Evolutionary conservation across 2,797 vertebrate genomes (phyloP).

Genomic region (Acanthurus lineatus): DNA sequence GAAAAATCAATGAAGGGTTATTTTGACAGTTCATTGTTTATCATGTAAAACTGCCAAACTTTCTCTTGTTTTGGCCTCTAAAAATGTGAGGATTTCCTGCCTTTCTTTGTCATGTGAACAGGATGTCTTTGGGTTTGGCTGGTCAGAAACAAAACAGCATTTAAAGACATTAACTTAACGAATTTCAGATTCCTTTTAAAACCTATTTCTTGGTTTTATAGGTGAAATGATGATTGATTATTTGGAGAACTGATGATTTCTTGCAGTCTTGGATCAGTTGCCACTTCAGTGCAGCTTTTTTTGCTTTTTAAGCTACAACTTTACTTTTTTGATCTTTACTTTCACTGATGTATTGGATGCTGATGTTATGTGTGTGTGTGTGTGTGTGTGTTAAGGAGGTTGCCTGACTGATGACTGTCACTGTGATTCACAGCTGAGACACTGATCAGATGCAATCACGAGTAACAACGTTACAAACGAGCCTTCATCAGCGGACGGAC

Average conservation of each 20-base stretch:
- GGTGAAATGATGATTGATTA: not conserved
- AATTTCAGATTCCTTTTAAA: too few species aligned
- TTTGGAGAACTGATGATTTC: not conserved
- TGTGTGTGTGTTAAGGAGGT: not conserved
- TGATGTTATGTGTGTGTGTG: not conserved
- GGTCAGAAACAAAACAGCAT: not conserved
- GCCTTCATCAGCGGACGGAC: not conserved
- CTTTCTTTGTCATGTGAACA: constrained; percentile 19
- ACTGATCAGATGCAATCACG: not conserved
- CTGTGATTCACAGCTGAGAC: constrained; percentile 22
- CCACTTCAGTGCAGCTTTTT: too few species aligned
- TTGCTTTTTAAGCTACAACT: too few species aligned
- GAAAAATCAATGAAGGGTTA: not conserved
- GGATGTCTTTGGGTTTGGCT: not conserved
- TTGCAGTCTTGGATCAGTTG: too few species aligned
- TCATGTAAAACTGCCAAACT: constrained; percentile 1
- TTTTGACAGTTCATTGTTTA: not conserved
- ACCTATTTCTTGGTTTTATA: not conserved
- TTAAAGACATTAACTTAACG: not conserved
- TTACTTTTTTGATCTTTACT: not conserved
- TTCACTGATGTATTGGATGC: not conserved
- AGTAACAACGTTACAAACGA: not conserved
- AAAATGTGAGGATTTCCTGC: constrained; percentile 54
- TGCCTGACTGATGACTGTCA: constrained; percentile 9
- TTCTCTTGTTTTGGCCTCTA: constrained; percentile 1